Percentiles rank a stretch among this genome's conserved stretches.
These are phyloP conservation scores for Palythoa grandiflora DNA, from an alignment of 92 coral and sea anemone species.

Conservation along the genomic window DNA sequence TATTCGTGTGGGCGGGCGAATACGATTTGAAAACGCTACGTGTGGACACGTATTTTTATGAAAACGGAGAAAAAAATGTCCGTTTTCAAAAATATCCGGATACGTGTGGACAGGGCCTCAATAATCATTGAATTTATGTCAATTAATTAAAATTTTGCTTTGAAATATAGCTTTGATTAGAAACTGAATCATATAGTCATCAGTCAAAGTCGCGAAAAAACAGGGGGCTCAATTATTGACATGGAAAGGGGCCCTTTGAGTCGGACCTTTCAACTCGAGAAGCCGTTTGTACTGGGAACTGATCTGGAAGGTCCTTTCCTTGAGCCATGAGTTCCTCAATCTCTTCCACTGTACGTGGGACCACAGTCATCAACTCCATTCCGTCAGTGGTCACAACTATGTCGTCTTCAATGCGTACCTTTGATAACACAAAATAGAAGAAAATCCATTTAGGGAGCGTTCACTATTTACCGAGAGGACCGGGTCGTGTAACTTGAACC, in stretches of 20 bases:
- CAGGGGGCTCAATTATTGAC: neutral
- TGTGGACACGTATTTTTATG: too few relatives aligned
- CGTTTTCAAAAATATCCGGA: too few relatives aligned
- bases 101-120: too few relatives aligned
- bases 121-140: too few relatives aligned
- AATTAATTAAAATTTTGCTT: neutral
- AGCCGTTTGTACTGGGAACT: constrained; percentile 66
- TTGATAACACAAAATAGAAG: neutral
- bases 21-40: too few relatives aligned
- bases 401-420: constrained; percentile 99
- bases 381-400: constrained; percentile 94
- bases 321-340: constrained; percentile 94
- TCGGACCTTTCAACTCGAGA: constrained; percentile 47
- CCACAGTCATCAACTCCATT: constrained; percentile 98
- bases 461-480: neutral
- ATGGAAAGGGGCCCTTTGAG: constrained; percentile 40
- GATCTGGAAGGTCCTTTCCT: constrained; percentile 75
- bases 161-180: constrained; percentile 12
- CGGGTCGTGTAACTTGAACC: too few relatives aligned
- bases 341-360: constrained; percentile 96
- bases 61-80: too few relatives aligned
- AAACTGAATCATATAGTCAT: neutral
- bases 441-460: neutral
- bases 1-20: too few relatives aligned
- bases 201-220: neutral